Conservation (phyloP, 2,888 invertebrate species). For the Dynastes maya region DNA sequence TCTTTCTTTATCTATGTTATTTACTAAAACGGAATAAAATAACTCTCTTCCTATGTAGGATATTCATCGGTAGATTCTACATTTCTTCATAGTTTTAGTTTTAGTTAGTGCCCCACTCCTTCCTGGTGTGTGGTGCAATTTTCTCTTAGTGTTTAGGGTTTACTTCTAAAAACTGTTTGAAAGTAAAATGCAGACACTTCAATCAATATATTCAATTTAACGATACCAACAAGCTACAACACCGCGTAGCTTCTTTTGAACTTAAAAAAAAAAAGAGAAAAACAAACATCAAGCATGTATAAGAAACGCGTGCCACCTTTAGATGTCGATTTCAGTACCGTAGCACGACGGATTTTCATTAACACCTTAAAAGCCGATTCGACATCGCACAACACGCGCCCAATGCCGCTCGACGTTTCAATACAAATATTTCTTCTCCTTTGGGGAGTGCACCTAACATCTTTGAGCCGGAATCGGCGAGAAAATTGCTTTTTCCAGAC, state of each 20-base stretch:
- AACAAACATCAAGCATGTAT: not conserved
- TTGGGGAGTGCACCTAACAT: slow-evolving; percentile 17
- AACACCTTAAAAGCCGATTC: slow-evolving; percentile 23
- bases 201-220: not conserved
- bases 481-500: slow-evolving; percentile 33
- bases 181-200: not conserved
- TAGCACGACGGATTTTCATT: slow-evolving; percentile 31
- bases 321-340: slow-evolving; percentile 1
- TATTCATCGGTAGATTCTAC: too few relatives aligned
- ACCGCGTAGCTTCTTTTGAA: too few relatives aligned
- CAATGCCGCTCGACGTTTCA: not conserved
- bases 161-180: too few relatives aligned
- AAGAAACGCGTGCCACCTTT: not conserved
- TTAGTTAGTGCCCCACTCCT: too few relatives aligned
- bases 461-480: slow-evolving; percentile 28
- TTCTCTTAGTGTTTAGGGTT: too few relatives aligned
- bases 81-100: too few relatives aligned
- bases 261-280: not conserved
- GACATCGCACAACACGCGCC: not conserved
- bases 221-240: not conserved
- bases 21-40: too few relatives aligned
- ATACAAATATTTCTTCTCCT: slow-evolving; percentile 20
- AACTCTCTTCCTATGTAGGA: too few relatives aligned
- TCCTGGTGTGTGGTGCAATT: too few relatives aligned
- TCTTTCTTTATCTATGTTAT: too few relatives aligned